Percentiles rank a stretch among this genome's conserved stretches.
Conservation (phyloP, 1,140 invertebrate genomes). For the Pristionchus pacificus region DNA sequence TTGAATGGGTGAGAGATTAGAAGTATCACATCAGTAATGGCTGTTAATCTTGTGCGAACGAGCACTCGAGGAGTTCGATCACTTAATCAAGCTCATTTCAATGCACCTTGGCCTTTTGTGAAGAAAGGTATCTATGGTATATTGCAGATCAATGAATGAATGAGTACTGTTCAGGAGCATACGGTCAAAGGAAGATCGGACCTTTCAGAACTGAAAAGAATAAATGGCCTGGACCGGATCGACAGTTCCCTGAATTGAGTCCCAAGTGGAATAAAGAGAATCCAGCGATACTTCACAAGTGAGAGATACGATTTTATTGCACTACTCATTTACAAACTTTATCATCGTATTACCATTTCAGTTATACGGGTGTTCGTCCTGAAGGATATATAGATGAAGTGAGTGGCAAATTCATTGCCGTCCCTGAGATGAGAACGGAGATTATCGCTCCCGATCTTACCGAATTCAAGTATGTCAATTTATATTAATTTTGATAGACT, state of each 20-base stretch:
- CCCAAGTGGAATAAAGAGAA: conserved; percentile 48
- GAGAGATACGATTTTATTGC: conserved; percentile 7
- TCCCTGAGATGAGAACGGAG: conserved; percentile 87
- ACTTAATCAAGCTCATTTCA: conserved; percentile 36
- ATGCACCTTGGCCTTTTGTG: conserved; percentile 49
- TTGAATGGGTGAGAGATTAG: background rate
- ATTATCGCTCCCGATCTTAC: conserved; percentile 83
- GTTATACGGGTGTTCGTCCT: conserved; percentile 46
- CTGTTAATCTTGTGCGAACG: conserved; percentile 10
- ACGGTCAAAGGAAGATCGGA: conserved; percentile 48
- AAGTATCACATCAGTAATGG: background rate
- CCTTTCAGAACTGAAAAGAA: conserved; percentile 35
- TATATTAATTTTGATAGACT: background rate
- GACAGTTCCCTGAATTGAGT: conserved; percentile 49
- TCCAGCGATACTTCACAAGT: conserved; percentile 28
- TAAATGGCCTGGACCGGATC: conserved; percentile 49
- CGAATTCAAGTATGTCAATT: conserved; percentile 62
- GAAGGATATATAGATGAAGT: conserved; percentile 45
- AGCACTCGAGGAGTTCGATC: conserved; percentile 39
- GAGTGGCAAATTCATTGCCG: conserved; percentile 64
- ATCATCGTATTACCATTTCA: conserved; percentile 33
- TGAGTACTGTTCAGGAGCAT: conserved; percentile 5
- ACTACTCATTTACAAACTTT: conserved; percentile 7
- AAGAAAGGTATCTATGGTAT: conserved; percentile 40
- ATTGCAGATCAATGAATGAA: background rate